phyloP scores from a whole-genome alignment of 2,888 invertebrate species.

The Xylocampa areola region DNA sequence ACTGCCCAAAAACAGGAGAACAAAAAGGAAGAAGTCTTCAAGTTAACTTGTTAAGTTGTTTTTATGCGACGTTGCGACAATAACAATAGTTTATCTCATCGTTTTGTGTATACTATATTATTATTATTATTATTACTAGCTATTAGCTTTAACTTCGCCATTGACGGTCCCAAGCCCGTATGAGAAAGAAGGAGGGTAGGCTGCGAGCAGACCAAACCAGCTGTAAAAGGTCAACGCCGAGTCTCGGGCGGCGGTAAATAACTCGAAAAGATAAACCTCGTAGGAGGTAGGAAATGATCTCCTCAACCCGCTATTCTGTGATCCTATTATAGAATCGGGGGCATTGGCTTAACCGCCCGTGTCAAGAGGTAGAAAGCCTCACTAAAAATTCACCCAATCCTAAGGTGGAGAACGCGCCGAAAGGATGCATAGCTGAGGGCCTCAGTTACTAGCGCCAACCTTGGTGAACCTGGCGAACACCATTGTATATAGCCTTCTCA shows the following conservation, averaged over 20 bases:
- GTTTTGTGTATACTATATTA: no score
- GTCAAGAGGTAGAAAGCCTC: slow-evolving; percentile 36
- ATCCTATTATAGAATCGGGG: background rate
- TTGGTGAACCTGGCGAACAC: slow-evolving; percentile 39
- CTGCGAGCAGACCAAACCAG: background rate
- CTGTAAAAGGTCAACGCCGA: slow-evolving; percentile 14
- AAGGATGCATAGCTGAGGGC: slow-evolving; percentile 41
- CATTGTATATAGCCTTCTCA: slow-evolving; percentile 38
- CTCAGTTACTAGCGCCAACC: slow-evolving; percentile 38
- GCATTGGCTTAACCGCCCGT: slow-evolving; percentile 11
- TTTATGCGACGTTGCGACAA: no score
- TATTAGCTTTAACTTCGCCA: slow-evolving; percentile 20
- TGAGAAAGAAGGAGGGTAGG: slow-evolving; percentile 22
- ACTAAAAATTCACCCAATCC: slow-evolving; percentile 43
- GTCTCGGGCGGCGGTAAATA: slow-evolving; percentile 2
- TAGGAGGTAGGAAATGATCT: slow-evolving; percentile 9
- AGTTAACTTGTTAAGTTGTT: no score
- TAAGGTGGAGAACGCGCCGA: slow-evolving; percentile 42
- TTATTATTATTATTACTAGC: no score
- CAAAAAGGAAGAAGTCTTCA: no score
- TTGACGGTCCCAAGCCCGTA: slow-evolving; percentile 28
- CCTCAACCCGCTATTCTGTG: slow-evolving; percentile 1
- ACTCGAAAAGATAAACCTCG: background rate
- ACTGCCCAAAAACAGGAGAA: no score
- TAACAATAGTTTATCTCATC: no score